Evolutionary conservation across 2,113 vertebrate species (phyloP).

Genomic region (Notarius lentiginosus): DNA sequence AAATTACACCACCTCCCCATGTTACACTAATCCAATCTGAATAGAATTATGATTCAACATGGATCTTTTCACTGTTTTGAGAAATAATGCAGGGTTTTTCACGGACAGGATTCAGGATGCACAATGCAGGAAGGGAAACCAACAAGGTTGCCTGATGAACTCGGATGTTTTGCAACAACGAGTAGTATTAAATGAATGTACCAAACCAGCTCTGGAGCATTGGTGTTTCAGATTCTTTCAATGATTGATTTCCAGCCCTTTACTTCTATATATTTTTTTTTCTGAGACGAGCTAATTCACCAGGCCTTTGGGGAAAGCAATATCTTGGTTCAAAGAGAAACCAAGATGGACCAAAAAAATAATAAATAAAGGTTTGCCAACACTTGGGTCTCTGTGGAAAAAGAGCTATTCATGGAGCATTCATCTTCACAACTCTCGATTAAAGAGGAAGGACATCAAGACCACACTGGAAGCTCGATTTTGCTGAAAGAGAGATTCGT

Average conservation of each 20-base stretch:
- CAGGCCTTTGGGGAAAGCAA: not conserved
- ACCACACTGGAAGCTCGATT: not conserved
- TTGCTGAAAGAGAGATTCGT: not conserved
- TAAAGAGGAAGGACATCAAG: not conserved
- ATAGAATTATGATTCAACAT: not conserved
- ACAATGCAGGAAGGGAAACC: not conserved
- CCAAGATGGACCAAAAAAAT: not conserved
- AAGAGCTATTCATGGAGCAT: not conserved
- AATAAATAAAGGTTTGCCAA: not conserved
- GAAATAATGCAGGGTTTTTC: not conserved
- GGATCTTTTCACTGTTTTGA: not conserved
- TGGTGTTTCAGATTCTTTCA: not conserved
- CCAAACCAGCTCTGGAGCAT: not conserved
- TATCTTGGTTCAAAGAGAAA: not conserved
- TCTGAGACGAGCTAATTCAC: not conserved
- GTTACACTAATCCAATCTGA: not conserved
- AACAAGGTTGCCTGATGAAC: not conserved
- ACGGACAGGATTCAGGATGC: not conserved
- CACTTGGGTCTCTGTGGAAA: not conserved
- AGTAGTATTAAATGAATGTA: not conserved
- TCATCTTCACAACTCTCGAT: not conserved
- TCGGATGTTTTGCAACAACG: not conserved
- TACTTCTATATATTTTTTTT: not conserved
- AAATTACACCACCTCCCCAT: not conserved
- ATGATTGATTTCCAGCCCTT: not conserved